Base-by-base conservation (phyloP, 2,113 vertebrate genomes). In the Pleuronectes platessa region DNA sequence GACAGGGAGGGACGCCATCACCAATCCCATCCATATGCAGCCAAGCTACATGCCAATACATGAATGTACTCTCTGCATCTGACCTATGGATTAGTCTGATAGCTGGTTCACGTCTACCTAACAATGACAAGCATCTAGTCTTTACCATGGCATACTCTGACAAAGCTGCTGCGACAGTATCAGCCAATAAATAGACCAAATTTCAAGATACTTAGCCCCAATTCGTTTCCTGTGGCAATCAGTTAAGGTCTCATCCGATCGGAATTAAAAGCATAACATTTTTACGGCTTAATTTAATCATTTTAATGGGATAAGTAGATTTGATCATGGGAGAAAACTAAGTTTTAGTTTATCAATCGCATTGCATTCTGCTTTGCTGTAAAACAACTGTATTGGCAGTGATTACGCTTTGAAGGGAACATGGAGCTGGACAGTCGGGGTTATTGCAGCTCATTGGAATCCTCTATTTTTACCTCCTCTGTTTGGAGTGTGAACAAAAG, bases 11-110 rank as follows among this genome's bases (percentile, higher is more conserved):
- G 40, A 70, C 59, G 74, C 31, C 26, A 82, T 77, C 73, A 72
- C 70, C 87, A 87, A 87, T 76, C 78, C 21, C 76, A 86, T 92
- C 86, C 78, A 85, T 91, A 83, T 82, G 56, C 76, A 79, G 60
- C 61, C 61, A 79, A 80, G 81, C 79, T 49, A 81, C 76, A 82
- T 82, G 86, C 84, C 81, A 87, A 87, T 83, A 88, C 68, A 64
- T 59, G 54, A 31, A 68, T 24, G 47, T 58, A 65, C 56, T 80
- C 47, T 73, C 27, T 69, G 4, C 21, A 67, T 62, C 27, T 84
- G 85, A 81, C 85, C 78, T 85, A 84, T 88, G 63, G 81, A 88
- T 92, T 81, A 67, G 60, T 76, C 40, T 67, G 14, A 54, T 61
- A 53, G 78, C 40, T 56, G 47, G 17, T 62, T 77, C 62, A 37